Evolutionary conservation across 2,888 invertebrate species (phyloP).

Genomic region (Conistra vaccinii): DNA sequence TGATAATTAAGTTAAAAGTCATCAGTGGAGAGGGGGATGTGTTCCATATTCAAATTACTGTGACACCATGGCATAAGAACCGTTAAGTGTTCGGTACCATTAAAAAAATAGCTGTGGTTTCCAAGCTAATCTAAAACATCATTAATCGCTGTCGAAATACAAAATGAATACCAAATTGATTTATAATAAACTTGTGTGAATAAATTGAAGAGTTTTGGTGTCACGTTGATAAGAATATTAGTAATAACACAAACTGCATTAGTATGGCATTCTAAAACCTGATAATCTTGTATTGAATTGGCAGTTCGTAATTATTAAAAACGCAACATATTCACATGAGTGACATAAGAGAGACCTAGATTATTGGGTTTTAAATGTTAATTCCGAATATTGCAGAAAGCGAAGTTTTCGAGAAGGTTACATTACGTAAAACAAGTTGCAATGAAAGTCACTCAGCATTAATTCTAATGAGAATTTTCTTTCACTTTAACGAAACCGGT

Average conservation of each 20-base stretch:
- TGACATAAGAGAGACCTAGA: constrained; percentile 56
- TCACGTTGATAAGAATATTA: constrained; percentile 59
- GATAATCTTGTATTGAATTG: constrained; percentile 66
- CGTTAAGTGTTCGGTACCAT: constrained; percentile 37
- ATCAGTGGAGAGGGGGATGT: constrained; percentile 40
- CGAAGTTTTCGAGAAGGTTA: constrained; percentile 2
- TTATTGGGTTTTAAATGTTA: constrained; percentile 67
- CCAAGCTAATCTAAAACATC: constrained; percentile 42
- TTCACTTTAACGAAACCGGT: constrained; percentile 8
- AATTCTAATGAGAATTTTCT: constrained; percentile 1
- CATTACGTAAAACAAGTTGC: constrained; percentile 4
- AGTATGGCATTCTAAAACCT: constrained; percentile 64
- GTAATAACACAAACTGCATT: constrained; percentile 62
- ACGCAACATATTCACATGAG: constrained; percentile 24
- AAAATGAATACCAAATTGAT: constrained; percentile 47
- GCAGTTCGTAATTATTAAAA: constrained; percentile 25
- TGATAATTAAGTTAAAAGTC: constrained; percentile 44
- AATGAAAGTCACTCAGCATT: background rate
- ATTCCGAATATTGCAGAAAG: constrained; percentile 63
- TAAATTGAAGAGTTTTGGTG: constrained; percentile 52
- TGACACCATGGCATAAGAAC: constrained; percentile 44
- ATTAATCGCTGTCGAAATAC: constrained; percentile 48
- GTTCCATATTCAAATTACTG: constrained; percentile 51
- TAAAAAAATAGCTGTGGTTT: constrained; percentile 36
- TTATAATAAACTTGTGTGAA: constrained; percentile 42